Percentiles rank a stretch among this genome's conserved stretches.
Conservation (phyloP, 2,797 vertebrate species). For the Strix occidentalis region DNA sequence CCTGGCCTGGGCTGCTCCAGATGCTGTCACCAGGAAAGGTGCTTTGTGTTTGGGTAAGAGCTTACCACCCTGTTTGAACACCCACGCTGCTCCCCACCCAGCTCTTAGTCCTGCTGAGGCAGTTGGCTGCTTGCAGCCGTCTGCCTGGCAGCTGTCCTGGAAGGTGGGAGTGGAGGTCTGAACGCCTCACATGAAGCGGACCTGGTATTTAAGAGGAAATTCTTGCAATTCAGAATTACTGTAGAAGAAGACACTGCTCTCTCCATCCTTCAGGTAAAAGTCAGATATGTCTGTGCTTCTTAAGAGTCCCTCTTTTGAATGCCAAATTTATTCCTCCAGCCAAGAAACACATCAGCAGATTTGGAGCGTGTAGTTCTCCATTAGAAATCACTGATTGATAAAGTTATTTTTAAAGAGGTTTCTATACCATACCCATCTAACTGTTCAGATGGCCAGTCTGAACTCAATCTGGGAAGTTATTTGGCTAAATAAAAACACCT, state of each 20-base stretch:
- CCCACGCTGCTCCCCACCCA: fast-evolving
- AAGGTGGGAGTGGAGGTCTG: neutral
- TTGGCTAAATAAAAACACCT: neutral
- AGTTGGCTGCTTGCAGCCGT: too few species aligned
- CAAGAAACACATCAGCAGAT: neutral
- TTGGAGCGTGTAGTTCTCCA: neutral
- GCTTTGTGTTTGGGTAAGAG: fast-evolving
- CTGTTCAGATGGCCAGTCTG: neutral
- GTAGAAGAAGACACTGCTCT: neutral
- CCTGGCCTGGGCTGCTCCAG: neutral
- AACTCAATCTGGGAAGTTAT: neutral
- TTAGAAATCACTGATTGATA: neutral
- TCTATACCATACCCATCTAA: too few species aligned
- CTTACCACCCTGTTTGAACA: neutral
- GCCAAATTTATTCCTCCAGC: neutral
- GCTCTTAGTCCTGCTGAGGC: neutral
- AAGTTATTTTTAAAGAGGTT: neutral
- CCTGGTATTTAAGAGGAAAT: neutral
- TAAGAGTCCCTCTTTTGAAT: neutral
- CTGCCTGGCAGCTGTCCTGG: neutral
- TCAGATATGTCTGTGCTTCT: neutral
- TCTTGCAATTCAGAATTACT: neutral
- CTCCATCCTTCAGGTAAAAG: neutral
- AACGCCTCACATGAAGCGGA: fast-evolving
- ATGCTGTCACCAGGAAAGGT: neutral